Evolutionary conservation across 2,113 vertebrate species (phyloP).

Genomic region (Balaenoptera acutorostrata): DNA sequence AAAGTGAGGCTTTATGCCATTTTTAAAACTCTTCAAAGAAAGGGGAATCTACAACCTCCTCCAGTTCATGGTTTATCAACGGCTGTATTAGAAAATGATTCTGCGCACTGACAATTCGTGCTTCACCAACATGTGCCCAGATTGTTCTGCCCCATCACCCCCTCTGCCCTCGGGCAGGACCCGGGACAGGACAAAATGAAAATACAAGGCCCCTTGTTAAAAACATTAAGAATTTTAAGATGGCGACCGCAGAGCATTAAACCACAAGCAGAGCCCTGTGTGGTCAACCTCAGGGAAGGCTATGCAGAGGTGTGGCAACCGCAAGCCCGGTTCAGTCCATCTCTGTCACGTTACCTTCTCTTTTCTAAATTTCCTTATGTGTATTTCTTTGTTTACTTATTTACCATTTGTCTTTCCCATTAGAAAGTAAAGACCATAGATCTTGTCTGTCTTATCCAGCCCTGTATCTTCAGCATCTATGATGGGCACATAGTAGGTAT

Average conservation of each 20-base stretch:
- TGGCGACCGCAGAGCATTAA: neutral
- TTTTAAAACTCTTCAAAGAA: conserved; percentile 22
- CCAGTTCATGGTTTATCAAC: neutral
- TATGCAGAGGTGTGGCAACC: fast-evolving
- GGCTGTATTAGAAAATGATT: neutral
- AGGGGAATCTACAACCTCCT: neutral
- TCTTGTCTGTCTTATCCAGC: neutral
- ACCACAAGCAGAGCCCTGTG: neutral
- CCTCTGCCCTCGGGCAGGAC: neutral
- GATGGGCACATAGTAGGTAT: neutral
- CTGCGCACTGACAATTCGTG: neutral
- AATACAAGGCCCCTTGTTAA: neutral
- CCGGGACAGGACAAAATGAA: neutral
- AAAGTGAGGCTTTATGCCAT: neutral
- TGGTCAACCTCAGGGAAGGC: neutral
- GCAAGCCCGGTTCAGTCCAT: neutral
- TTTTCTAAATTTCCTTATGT: neutral
- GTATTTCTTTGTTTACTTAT: neutral
- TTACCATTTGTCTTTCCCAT: neutral
- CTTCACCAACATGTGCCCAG: neutral
- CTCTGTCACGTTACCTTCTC: neutral
- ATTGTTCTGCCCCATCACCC: neutral
- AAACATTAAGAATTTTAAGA: neutral
- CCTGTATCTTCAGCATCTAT: neutral
- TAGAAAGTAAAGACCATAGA: neutral